These are phyloP conservation scores for Pinna nobilis DNA, from an alignment of 1,140 invertebrate genomes.

Conservation along the genomic window DNA sequence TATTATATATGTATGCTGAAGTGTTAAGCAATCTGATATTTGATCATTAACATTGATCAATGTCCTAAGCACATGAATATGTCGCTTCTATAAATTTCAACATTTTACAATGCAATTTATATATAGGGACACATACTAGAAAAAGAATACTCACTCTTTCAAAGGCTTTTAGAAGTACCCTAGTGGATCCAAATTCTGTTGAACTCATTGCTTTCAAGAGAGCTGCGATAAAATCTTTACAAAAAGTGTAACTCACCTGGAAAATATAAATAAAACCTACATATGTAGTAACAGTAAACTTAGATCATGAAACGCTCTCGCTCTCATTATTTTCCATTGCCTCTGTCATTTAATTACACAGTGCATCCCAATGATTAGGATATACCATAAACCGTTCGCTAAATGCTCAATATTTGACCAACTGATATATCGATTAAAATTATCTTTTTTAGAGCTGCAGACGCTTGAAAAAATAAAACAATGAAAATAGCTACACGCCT, in stretches of 20 bases:
- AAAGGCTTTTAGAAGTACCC: conserved; percentile 80
- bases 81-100: background rate
- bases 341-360: too few relatives aligned
- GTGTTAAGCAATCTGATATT: background rate
- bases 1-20: too few relatives aligned
- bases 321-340: too few relatives aligned
- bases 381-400: too few relatives aligned
- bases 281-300: background rate
- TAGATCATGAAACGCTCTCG: background rate
- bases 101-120: background rate
- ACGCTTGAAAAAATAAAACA: too few relatives aligned
- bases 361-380: too few relatives aligned
- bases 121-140: too few relatives aligned
- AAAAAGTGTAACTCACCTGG: conserved; percentile 82
- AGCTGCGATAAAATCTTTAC: conserved; percentile 81
- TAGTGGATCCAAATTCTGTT: conserved; percentile 76
- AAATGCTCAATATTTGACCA: too few relatives aligned
- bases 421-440: too few relatives aligned
- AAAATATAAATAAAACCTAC: conserved; percentile 19
- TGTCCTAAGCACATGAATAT: background rate
- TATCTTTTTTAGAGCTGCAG: too few relatives aligned
- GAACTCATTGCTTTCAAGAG: conserved; percentile 77
- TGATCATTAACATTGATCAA: background rate
- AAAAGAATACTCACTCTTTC: conserved; percentile 76
- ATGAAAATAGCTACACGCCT: too few relatives aligned